Evolutionary conservation across 2,888 invertebrate genomes (phyloP).

Genomic region (Atethmia centrago): DNA sequence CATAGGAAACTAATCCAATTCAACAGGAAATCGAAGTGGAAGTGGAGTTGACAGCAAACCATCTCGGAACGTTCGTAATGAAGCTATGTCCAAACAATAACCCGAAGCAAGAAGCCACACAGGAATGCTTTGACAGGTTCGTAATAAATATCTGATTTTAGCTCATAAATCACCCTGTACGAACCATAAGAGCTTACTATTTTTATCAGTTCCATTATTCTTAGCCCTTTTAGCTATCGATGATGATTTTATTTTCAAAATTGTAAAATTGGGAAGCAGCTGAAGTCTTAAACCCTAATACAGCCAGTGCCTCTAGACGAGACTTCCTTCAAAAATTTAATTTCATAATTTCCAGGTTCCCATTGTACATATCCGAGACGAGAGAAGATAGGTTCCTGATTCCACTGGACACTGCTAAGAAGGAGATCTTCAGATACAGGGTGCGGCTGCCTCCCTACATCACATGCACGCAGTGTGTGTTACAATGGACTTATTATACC

Average conservation of each 20-base stretch:
- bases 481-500: conserved; percentile 98
- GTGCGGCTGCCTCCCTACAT: conserved; percentile 95
- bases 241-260: not conserved
- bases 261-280: not conserved
- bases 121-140: conserved; percentile 95
- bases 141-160: not conserved
- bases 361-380: conserved; percentile 93
- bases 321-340: not conserved
- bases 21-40: conserved; percentile 95
- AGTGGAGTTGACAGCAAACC: conserved; percentile 97
- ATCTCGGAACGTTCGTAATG: conserved; percentile 96
- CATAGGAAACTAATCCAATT: conserved; percentile 37
- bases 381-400: conserved; percentile 93
- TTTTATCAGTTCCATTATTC: not conserved
- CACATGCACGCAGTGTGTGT: conserved; percentile 96
- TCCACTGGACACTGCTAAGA: conserved; percentile 93
- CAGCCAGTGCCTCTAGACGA: not conserved
- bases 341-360: conserved; percentile 89
- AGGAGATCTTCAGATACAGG: conserved; percentile 92
- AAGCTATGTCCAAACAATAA: conserved; percentile 96
- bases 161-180: not conserved
- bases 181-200: not conserved
- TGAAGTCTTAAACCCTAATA: not conserved
- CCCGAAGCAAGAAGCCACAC: conserved; percentile 93
- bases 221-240: not conserved